These are phyloP conservation scores for Cecidostiba fungosa DNA, from an alignment of 2,888 invertebrate genomes.

Conservation along the genomic window DNA sequence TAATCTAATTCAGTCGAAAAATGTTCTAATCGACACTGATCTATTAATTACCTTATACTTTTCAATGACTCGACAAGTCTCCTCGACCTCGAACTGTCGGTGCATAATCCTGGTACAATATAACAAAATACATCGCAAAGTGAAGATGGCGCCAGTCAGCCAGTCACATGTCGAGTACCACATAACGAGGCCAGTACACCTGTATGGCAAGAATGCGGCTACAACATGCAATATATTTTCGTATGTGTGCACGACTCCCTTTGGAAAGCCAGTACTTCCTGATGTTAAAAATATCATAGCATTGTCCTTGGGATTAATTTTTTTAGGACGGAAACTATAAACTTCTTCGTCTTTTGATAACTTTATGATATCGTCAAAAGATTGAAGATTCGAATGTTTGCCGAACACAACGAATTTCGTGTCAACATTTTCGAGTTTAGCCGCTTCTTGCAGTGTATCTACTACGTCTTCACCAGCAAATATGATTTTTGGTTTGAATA, in stretches of 20 bases:
- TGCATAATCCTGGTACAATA: constrained; percentile 64
- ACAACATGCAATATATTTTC: constrained; percentile 58
- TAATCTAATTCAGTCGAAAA: too few relatives aligned
- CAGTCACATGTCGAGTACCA: constrained; percentile 68
- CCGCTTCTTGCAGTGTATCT: constrained; percentile 47
- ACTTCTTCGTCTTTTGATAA: constrained; percentile 7
- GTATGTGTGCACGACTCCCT: constrained; percentile 67
- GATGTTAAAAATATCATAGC: constrained; percentile 68
- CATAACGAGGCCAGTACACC: constrained; percentile 53
- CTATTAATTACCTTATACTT: constrained; percentile 70
- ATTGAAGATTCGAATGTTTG: constrained; percentile 46
- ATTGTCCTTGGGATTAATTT: constrained; percentile 56
- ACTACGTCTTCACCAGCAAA: constrained; percentile 54
- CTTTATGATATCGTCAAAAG: constrained; percentile 30
- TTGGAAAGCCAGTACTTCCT: constrained; percentile 69
- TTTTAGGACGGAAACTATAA: not conserved
- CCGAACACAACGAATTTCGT: constrained; percentile 60
- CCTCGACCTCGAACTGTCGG: constrained; percentile 67
- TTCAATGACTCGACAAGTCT: constrained; percentile 69
- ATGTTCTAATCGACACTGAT: too few relatives aligned
- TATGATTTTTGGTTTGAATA: constrained; percentile 60
- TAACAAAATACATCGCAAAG: constrained; percentile 58
- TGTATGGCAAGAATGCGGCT: not conserved
- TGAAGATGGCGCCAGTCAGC: constrained; percentile 63
- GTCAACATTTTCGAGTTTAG: constrained; percentile 44